Evolutionary conservation across 2,113 vertebrate species (phyloP), one percentile per base, ranked within the genome.

Genomic region (Probosciger aterrimus): DNA sequence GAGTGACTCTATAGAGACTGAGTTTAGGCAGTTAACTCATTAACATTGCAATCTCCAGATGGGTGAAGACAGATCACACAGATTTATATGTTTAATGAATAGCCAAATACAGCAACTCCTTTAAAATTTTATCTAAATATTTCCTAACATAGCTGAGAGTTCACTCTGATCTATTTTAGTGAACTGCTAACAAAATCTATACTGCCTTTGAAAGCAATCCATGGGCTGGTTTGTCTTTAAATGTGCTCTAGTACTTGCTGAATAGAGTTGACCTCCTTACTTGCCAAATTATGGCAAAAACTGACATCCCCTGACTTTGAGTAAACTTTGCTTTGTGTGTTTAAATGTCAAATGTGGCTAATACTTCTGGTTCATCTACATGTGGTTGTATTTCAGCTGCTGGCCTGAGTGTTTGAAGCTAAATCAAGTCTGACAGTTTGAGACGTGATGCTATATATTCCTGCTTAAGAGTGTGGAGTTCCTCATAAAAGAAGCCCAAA

Each of bases 11-110:
- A 47, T 16, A 92, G 92, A 95, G 96, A 95, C 87, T 46, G 18
- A 27, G 60, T 82, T 91, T 82, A 86, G 65, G 94, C 92, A 94
- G 88, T 96, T 92, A 96, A 90, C 92, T 96, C 85, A 88, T 96
- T 96, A 95, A 90, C 85, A 71, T 75, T 81, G 68, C 90, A 81
- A 68, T 60, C 92, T 96, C 92, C 88, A 95, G 94, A 95, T 93
- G 92, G 94, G 90, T 1, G 0, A 93, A 80, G 82, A 83, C 78
- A 91, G 62, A 90, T 91, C 90, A 85, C 85, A 71, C 11, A 14
- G 87, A 86, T 94, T 86, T 93, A 74, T 53, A 81, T 0, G 7
- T 78, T 82, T 83, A 90, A 86, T 91, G 83, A 96, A 94, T 39
- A 95, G 86, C 77, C 92, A 96, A 90, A 93, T 70, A 81, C 16